A percentile compares a stretch with the other conserved stretches of the same genome.
phyloP scores from a whole-genome alignment of 2,888 invertebrate genomes.

The Plagodis dolabraria region DNA sequence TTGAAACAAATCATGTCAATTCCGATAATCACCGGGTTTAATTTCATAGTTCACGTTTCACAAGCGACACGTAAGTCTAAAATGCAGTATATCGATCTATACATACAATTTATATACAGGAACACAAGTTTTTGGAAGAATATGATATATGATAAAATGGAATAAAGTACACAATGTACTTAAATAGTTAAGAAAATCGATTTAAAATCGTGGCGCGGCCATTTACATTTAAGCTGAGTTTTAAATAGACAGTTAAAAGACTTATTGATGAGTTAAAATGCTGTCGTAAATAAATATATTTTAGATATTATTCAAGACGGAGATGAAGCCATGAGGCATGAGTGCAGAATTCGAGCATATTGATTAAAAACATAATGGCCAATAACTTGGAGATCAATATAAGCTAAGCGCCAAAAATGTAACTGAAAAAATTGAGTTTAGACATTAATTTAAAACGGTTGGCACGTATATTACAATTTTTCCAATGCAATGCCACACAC shows the following conservation, averaged over 20 bases:
- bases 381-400: no score
- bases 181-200: slow-evolving; percentile 1
- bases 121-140: slow-evolving; percentile 22
- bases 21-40: slow-evolving; percentile 18
- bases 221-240: background rate
- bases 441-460: background rate
- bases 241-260: no score
- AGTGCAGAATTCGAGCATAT: no score
- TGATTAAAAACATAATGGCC: no score
- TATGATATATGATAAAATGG: slow-evolving; percentile 5
- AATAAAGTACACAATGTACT: slow-evolving; percentile 4
- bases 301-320: no score
- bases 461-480: slow-evolving; percentile 6
- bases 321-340: no score
- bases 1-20: slow-evolving; percentile 18
- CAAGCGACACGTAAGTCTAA: slow-evolving; percentile 4
- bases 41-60: slow-evolving; percentile 17
- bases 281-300: no score
- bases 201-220: background rate
- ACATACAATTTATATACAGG: slow-evolving; percentile 16
- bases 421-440: no score
- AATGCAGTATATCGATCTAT: slow-evolving; percentile 15
- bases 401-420: no score
- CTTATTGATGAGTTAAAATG: no score
- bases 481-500: slow-evolving; percentile 3